Conservation (phyloP, 2,888 invertebrate genomes). For the Phorcus lineatus region DNA sequence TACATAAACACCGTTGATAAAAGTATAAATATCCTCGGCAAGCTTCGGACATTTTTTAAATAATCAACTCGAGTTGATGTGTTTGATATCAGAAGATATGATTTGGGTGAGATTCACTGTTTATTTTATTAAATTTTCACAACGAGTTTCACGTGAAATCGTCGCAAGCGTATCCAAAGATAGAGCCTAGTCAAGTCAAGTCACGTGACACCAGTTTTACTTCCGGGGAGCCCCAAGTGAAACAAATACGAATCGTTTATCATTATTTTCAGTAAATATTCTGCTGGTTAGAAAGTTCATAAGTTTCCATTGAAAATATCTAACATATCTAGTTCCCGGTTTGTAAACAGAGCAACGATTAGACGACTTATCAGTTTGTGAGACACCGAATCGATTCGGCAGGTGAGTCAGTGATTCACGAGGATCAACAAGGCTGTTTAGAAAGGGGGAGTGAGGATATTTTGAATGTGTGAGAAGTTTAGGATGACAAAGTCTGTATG, state of each 20-base stretch:
- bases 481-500: constrained; percentile 1
- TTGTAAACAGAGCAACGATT: background rate
- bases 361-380: background rate
- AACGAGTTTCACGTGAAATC: no score
- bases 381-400: no score
- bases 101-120: no score
- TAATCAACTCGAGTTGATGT: no score
- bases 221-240: background rate
- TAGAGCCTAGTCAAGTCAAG: no score
- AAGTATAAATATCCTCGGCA: no score
- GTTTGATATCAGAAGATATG: no score
- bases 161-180: no score
- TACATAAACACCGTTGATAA: no score
- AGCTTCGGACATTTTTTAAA: no score
- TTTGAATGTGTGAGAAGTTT: background rate
- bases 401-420: background rate
- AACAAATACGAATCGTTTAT: background rate
- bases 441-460: background rate
- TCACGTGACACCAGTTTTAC: background rate
- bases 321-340: background rate
- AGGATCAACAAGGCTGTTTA: background rate
- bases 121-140: no score
- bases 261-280: background rate
- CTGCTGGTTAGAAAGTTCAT: background rate
- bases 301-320: background rate